Base-by-base conservation (phyloP, 2,888 invertebrate genomes). In the Apoderus coryli region DNA sequence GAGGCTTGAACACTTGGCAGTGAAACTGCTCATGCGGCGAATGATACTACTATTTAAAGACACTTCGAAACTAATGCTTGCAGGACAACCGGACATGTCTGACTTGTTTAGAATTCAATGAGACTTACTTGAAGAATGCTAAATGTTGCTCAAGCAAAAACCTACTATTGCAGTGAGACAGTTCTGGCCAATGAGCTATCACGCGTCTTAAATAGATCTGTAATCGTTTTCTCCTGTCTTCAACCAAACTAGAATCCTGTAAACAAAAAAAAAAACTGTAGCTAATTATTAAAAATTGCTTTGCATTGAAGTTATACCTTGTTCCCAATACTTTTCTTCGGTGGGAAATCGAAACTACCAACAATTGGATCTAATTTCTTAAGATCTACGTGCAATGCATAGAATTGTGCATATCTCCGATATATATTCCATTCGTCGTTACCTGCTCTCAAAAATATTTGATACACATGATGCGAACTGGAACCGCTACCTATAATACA, bases 401-500 rank as follows among this genome's bases (percentile, higher is more conserved):
- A 69, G 57, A 95, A 93, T 56, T 93, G 90, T 4, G 88, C 80
- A 53, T 93, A 95, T 48, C 95, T 71, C 43, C 90, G 72, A 54
- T 89, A 89, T n/a, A 93, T 76, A 49, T 86, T 89, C 93, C 93
- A 93, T 54, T 93, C 92, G 41, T 86, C 88, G 46, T 78, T 75
- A 25, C 79, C 73, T 29, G 88, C 76, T 44, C 85, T 71, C 19
- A 89, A 38, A 40, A 52, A 54, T 58, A 85, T 84, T 69, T 89
- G 88, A 58, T 89, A 90, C 12, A 89, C 86, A 58, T 89, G 88
- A 59, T 85, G 82, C 22, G 78, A 69, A 49, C 77, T 77, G 3
- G 81, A 73, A 40, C 70, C 63, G 33, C 66, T 63, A 16, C 77
- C 76, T 35, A 35, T 22, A 43, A 19, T 7, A 19, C 19, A 19